These are phyloP conservation scores for Cephus nigrinus DNA, from an alignment of 2,888 invertebrate species.

Conservation along the genomic window DNA sequence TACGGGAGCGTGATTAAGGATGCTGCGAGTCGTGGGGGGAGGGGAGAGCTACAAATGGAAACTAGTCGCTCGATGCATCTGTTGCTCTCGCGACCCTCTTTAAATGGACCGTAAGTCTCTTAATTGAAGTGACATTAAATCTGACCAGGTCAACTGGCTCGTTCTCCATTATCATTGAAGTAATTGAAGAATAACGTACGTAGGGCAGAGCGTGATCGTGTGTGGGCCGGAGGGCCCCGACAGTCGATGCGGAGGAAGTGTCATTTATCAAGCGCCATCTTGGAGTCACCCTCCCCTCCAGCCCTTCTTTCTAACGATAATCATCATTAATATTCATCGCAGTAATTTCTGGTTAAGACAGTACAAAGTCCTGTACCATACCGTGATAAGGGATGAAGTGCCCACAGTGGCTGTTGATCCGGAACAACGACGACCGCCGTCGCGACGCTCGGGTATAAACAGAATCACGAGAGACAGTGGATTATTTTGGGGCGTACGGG, in stretches of 20 bases:
- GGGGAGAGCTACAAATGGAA: neutral
- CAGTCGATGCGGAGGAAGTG: conserved; percentile 16
- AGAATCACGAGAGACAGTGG: neutral
- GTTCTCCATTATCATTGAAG: neutral
- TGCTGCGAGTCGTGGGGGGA: neutral
- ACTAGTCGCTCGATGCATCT: neutral
- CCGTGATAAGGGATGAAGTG: too few relatives aligned
- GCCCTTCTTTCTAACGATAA: conserved; percentile 23
- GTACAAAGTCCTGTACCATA: neutral
- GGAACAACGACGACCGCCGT: neutral
- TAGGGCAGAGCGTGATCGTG: neutral
- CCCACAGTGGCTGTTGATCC: too few relatives aligned
- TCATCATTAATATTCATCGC: conserved; percentile 51
- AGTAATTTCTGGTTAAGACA: conserved; percentile 41
- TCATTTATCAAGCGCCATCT: conserved; percentile 38
- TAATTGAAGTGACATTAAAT: neutral
- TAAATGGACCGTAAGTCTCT: neutral
- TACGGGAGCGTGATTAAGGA: neutral
- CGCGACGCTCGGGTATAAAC: neutral
- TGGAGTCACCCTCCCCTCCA: neutral
- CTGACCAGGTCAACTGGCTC: neutral
- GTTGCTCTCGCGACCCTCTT: neutral
- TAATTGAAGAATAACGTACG: neutral
- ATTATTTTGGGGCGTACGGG: neutral
- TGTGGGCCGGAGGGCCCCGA: neutral